These are phyloP conservation scores for Peromyscus attwateri DNA, from an alignment of 2,797 vertebrate species.

Conservation along the genomic window DNA sequence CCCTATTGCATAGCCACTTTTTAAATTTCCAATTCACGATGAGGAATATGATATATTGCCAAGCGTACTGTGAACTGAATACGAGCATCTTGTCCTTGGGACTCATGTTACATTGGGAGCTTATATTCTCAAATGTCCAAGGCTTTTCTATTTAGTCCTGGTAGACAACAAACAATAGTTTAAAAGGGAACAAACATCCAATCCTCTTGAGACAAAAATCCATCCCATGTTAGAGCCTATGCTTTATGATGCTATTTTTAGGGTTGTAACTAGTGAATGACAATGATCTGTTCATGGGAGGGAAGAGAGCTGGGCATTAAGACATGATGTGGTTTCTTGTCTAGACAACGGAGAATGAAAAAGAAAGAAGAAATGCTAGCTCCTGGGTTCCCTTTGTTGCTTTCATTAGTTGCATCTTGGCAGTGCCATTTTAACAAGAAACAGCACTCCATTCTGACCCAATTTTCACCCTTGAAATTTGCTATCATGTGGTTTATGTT, in stretches of 20 bases:
- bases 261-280: neutral
- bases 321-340: neutral
- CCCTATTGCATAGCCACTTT: neutral
- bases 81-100: neutral
- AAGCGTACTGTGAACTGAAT: neutral
- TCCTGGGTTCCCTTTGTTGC: neutral
- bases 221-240: neutral
- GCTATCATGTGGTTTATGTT: slow-evolving; percentile 54
- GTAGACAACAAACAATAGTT: neutral
- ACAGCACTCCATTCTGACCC: slow-evolving; percentile 22
- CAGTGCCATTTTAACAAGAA: slow-evolving; percentile 58
- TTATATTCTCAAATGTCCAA: neutral
- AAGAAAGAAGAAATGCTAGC: neutral
- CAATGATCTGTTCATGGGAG: neutral
- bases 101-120: neutral
- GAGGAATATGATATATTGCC: neutral
- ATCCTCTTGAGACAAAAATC: neutral
- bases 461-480: slow-evolving; percentile 67
- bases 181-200: neutral
- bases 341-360: neutral
- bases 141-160: neutral
- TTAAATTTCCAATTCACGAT: neutral
- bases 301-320: neutral
- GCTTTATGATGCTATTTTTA: neutral
- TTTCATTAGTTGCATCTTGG: neutral